These are phyloP conservation scores for Dryococelus australis DNA, from an alignment of 2,888 invertebrate genomes.

Conservation along the genomic window DNA sequence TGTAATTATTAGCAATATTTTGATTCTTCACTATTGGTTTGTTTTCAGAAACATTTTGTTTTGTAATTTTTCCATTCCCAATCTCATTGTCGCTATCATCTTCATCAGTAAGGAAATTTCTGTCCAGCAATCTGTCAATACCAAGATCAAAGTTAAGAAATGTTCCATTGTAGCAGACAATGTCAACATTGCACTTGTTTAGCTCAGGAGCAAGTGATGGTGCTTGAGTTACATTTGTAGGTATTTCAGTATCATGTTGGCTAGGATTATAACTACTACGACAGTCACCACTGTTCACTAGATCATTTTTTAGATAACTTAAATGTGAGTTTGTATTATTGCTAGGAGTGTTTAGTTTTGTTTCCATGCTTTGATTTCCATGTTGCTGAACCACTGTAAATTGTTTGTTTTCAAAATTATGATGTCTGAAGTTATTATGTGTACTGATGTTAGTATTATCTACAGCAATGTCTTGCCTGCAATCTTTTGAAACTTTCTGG, in stretches of 20 bases:
- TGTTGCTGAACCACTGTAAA: not conserved
- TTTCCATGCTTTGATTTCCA: not conserved
- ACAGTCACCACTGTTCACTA: not conserved
- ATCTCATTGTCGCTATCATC: not conserved
- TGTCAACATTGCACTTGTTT: not conserved
- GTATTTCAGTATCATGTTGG: not conserved
- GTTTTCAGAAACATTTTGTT: not conserved
- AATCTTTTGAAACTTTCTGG: not conserved
- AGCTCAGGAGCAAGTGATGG: not conserved
- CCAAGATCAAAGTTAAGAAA: conserved; percentile 28
- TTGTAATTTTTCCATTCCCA: not conserved
- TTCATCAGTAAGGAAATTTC: conserved; percentile 18
- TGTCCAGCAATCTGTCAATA: conserved; percentile 25
- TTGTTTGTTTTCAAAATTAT: not conserved
- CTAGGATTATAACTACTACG: too few relatives aligned
- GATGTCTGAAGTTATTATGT: not conserved
- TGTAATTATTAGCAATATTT: not conserved
- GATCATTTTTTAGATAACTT: not conserved
- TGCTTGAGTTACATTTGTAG: not conserved
- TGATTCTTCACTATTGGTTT: not conserved
- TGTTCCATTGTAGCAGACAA: not conserved
- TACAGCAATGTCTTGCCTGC: too few relatives aligned
- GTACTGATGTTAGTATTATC: not conserved
- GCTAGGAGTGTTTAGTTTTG: not conserved
- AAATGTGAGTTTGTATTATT: not conserved